These are phyloP conservation scores for Sinocyclocheilus maitianheensis DNA, from an alignment of 2,113 vertebrate genomes.

Conservation along the genomic window DNA sequence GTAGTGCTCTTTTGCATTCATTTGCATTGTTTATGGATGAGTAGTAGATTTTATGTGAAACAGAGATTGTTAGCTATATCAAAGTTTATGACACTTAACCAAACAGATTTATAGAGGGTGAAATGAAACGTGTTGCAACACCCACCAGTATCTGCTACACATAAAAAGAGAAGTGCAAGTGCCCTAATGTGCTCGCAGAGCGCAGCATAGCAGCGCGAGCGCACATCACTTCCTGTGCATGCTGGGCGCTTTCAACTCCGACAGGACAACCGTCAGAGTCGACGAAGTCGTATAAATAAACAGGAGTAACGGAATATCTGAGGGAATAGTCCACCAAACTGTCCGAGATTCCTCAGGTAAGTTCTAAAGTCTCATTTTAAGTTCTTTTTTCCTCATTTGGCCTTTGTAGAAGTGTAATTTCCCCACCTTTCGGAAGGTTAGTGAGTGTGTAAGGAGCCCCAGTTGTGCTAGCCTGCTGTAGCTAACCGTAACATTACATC, in stretches of 20 bases:
- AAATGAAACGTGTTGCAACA: neutral
- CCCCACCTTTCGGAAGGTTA: neutral
- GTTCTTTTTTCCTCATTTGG: neutral
- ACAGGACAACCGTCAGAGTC: conserved; percentile 21
- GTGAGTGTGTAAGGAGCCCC: conserved; percentile 29
- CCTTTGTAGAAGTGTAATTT: neutral
- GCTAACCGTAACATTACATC: conserved; percentile 17
- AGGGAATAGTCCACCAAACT: neutral
- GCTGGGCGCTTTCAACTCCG: conserved; percentile 33
- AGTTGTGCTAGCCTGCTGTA: conserved; percentile 45
- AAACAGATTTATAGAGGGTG: neutral
- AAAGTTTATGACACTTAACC: neutral
- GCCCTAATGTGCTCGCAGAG: neutral
- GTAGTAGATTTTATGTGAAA: neutral
- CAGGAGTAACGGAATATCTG: neutral
- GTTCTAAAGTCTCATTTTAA: neutral
- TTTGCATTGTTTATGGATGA: neutral
- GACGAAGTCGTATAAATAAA: conserved; percentile 11
- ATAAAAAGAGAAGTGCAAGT: neutral
- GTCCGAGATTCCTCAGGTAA: conserved; percentile 5
- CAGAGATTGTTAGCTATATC: neutral
- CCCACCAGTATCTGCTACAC: too few relatives aligned
- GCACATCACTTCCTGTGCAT: conserved; percentile 53
- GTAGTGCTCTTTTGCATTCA: neutral
- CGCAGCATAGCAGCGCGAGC: neutral